Base-by-base conservation (phyloP, 2,113 vertebrate species). In the Tor tambroides region DNA sequence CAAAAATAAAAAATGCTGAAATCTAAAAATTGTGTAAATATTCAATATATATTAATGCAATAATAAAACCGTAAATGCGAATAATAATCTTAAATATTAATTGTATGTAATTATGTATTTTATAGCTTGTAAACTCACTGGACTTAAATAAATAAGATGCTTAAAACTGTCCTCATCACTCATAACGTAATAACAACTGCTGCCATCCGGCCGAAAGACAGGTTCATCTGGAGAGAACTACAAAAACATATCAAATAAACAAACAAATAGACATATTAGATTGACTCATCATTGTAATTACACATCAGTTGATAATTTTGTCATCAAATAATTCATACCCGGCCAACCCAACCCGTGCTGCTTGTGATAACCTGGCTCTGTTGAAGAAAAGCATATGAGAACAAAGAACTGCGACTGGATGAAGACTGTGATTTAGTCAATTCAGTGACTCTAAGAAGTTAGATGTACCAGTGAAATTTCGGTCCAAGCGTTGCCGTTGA, bases 181-280 rank as follows among this genome's bases (percentile, higher is more conserved):
- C 94, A 94, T 95, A 92, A 99, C 91, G 93, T 97, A 95, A 94
- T 98, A 99, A 90, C 95, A 98, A 81, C 95, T 97, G 86, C 63
- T 92, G 80, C 91, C 91, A 85, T 98, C 95, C 3, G 92, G 89
- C 46, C 95, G 93, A 91, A 99, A 97, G 89, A 96, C 94, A 6
- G 98, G 97, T 84, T 95, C 85, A 56, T 95, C 91, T 87, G 98
- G 96, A 82, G 97, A 98, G 89, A 98, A 98, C 98, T 99, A 88
- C 43, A 80, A 80, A 61, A 71, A 43, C 19, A 38, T 51, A 3
- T 2, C 21, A 61, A 46, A 12, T 10, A 41, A 41, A 41, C 7
- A 7, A 63, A 67, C 15, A 78, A 84, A 59, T 49, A 84, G 0
- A 80, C 49, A 15, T 26, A 74, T 4, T 61, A 49, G 41, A 30